A percentile compares a stretch with the other conserved stretches of the same genome.
Evolutionary conservation across 2,113 vertebrate genomes (phyloP).

Genomic region (Paraplagusia blochii): DNA sequence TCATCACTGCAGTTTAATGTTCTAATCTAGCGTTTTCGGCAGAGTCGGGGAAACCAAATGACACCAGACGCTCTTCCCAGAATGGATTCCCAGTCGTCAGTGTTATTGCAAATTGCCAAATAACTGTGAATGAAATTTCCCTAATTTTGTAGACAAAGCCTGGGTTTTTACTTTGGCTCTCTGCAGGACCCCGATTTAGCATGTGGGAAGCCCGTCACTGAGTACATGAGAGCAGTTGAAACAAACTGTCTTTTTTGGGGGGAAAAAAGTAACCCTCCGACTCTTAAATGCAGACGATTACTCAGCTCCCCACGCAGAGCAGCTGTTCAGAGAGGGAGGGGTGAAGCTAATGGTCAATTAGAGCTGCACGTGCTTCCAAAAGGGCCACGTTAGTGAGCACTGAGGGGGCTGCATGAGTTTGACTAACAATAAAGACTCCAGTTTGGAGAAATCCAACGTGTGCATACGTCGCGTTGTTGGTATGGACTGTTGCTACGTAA

Average conservation of each 20-base stretch:
- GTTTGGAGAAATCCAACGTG: slow-evolving; percentile 7
- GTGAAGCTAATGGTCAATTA: not conserved
- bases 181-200: not conserved
- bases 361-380: not conserved
- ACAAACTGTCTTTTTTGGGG: not conserved
- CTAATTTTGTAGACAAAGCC: not conserved
- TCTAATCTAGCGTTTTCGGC: no score
- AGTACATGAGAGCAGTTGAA: not conserved
- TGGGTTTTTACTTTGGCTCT: slow-evolving; percentile 1
- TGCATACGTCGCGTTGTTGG: slow-evolving; percentile 7
- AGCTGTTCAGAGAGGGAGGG: not conserved
- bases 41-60: no score
- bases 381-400: not conserved
- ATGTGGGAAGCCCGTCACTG: no score
- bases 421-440: not conserved
- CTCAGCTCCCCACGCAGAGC: not conserved
- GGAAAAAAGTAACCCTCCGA: not conserved
- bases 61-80: not conserved
- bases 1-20: not conserved
- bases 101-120: not conserved
- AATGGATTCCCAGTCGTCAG: not conserved
- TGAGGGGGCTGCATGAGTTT: not conserved
- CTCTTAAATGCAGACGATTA: not conserved
- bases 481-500: slow-evolving; percentile 10
- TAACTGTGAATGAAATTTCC: no score